Base-by-base conservation (phyloP, 2,888 invertebrate genomes). In the Archips crataeganus region DNA sequence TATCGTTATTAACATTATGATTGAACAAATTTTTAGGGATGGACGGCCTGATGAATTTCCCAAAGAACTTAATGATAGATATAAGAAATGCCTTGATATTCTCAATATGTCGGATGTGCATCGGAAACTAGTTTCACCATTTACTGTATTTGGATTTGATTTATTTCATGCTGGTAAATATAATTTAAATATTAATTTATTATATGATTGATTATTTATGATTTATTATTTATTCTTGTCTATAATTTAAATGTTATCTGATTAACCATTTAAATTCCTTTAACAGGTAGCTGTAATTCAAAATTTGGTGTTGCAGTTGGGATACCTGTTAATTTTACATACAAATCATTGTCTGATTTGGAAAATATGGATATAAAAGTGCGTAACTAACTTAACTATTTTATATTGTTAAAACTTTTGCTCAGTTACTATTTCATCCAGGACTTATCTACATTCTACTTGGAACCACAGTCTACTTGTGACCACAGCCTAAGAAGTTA, bases 101-200 rank as follows among this genome's bases (percentile, higher is more conserved):
- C 82, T 97, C 13, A 87, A 96, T n/a, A 73, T 97, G 1, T 77
- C 93, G 0, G 87, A 94, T 15, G 79, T 90, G 8, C 93, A 96
- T 62, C 89, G 89, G 42, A 92, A 92, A 75, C 82, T 95, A 34
- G 91, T 96, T 60, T 90, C 95, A 75, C 96, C 97, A 0, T 98
- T 98, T 82, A 95, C 95, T 77, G 96, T 96, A 2, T 95, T 95
- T 90, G 97, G 98, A 34, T 97, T 96, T 87, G 97, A 98, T 85
- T 84, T 97, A 47, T 96, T 96, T 83, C 95, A 96, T 89, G 96
- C 96, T 59, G 98, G 98, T 85, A 90, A 92, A 15, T 42, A 54
- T 54, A n/a, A 9, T 54, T 54, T 5, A n/a, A 54, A 54, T 54
- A 54, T 23, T 54, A 2, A 23, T 8, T 54, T 54, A 9, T 9